A percentile compares a stretch with the other conserved stretches of the same genome.
These are phyloP conservation scores for Mamestra configurata DNA, from an alignment of 1,140 invertebrate species.

Conservation along the genomic window DNA sequence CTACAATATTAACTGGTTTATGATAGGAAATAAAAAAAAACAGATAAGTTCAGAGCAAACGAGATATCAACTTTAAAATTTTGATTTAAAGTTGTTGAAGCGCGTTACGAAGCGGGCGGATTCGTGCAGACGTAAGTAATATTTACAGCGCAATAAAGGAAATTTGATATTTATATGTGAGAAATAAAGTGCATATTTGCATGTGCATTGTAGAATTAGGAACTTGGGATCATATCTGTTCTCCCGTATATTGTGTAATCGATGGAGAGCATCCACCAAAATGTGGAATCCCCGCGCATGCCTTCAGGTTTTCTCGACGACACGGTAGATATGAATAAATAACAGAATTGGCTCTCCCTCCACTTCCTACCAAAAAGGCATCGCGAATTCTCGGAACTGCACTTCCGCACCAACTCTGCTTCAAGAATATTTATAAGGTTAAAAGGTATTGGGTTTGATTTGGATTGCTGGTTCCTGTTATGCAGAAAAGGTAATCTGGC, in stretches of 20 bases:
- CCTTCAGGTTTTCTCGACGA: no score
- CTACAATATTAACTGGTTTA: no score
- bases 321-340: no score
- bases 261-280: background rate
- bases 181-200: background rate
- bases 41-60: background rate
- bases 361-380: no score
- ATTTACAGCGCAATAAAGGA: conserved; percentile 2
- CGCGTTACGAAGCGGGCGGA: background rate
- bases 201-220: background rate
- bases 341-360: no score
- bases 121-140: background rate
- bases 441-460: no score
- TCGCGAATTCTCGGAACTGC: no score
- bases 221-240: background rate
- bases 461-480: no score
- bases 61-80: background rate
- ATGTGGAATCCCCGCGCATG: no score
- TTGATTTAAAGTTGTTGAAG: background rate
- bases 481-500: no score
- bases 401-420: no score
- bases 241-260: background rate
- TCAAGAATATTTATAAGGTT: no score
- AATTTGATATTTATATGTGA: conserved; percentile 7
- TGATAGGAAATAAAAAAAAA: background rate